Evolutionary conservation across 2,113 vertebrate species (phyloP), one percentile per base, ranked within the genome.

Genomic region (Nothobranchius kuhntae): DNA sequence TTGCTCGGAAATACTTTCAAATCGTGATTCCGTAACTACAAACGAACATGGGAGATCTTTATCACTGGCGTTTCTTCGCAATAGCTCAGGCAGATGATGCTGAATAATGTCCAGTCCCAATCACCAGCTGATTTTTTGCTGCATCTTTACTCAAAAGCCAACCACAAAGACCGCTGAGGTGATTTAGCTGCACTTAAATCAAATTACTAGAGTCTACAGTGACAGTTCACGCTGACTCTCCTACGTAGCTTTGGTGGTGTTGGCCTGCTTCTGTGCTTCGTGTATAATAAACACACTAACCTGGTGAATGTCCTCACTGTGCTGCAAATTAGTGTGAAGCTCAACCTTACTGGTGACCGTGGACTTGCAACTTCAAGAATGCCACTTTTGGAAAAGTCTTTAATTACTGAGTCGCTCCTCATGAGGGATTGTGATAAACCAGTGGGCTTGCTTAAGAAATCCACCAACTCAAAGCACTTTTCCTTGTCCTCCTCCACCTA

Each of bases 381-480:
- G 82, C 83, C 72, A 85, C 79, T 91, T 80, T 82, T 83, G 80
- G 77, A 82, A 81, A 76, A 85, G 69, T 90, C 88, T 87, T 91
- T 91, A 91, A 92, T 92, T 89, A 89, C 86, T 12, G 30, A 77
- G 75, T 84, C 84, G 83, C 86, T 56, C 62, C 77, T 79, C 36
- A 60, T 73, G 84, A 89, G 87, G 85, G 88, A 88, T 90, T 86
- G 83, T 81, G 89, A 93, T 91, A 93, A 92, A 91, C 86, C 83
- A 44, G 63, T 48, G 30, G 78, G 85, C 78, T 82, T 82, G 82
- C 85, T 91, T 86, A 85, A 83, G 78, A 81, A 90, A 87, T 88
- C 85, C 91, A 83, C 81, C 78, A 64, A 86, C 70, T 82, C 70
- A 84, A 88, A 89, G 81, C 86, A 65, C 72, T 45, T 68, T 54